Evolutionary conservation across 2,797 vertebrate species (phyloP), one percentile per base, ranked within the genome.

Genomic region (Gallinago nigripennis): DNA sequence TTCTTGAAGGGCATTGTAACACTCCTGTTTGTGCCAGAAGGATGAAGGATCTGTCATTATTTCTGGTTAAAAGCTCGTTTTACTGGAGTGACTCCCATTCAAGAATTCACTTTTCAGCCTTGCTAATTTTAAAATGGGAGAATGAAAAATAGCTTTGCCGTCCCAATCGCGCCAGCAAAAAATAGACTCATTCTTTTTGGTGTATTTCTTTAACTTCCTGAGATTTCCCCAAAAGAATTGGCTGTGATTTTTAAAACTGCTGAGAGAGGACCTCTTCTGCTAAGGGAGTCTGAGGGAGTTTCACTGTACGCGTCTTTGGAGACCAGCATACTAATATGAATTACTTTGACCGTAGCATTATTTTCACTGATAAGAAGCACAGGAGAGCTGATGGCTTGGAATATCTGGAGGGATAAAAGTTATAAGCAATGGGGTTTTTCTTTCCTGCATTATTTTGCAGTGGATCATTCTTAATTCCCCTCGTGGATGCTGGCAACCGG

Each of bases 1-100:
- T 89, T 91, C 93, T 92, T 94, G 94, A 96, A 95, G 94, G 95
- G 84, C 95, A 95, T 92, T 95, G 88, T 94, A 87, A n/a, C 82
- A 85, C 68, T 93, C 71, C 83, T 93, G 94, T 94, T 94, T 90
- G 94, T 92, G 94, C 86, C 92, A 94, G 79, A 65, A 91, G 81
- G 77, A 93, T 95, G 90, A 96, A 85, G 81, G 84, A 94, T 94
- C 88, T 96, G 94, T 89, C 96, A 93, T 96, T 81, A 82, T 83
- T 91, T 89, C 90, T 92, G 88, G 86, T 91, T 96, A 90, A 94
- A 95, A 89, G 83, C 96, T 96, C 69, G 45, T 96, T 95, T 95
- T 79, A 69, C 41, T 94, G 84, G 86, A 95, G 95, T 58, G 84
- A 97, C 81, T 94, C 88, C 94, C 90, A 92, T 96, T 95, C 68